Base-by-base conservation (phyloP, 2,888 invertebrate species). In the Lasiommata megera region DNA sequence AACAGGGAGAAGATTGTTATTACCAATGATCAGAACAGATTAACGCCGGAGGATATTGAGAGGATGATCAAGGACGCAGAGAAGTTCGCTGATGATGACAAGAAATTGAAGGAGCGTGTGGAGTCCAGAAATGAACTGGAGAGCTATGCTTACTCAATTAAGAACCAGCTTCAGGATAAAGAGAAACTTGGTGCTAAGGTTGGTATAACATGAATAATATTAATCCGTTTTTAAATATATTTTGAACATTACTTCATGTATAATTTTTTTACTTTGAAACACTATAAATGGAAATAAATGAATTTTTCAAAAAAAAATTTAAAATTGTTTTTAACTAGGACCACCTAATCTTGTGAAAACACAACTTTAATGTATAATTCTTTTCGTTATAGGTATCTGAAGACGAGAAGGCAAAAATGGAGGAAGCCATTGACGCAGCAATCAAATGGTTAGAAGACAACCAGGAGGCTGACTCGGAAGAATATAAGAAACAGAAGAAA, bases 31-130 rank as follows among this genome's bases (percentile, higher is more conserved):
- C 98, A 99, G 84, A 99, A 99, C 88, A 93, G 99, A 66, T 88
- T 99, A 63, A 98, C 98, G 11, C 99, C 98, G 3, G 99, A 99
- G 70, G 99, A 99, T 75, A 99, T 99, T 69, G 99, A 99, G 79
- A 93, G 98, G 63, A 99, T 99, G 99, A 98, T 99, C 84, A 97
- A 97, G 87, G 99, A 99, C 79, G 99, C 99, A 0, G 99, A 99
- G 91, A 97, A 97, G 85, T 99, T 99, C 88, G 98, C 99, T 14
- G 99, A 99, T 76, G 99, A 99, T 68, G 99, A 99, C 88, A 98
- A 98, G 92, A 98, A 97, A 86, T 91, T 98, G 66, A 98, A 98
- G 90, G 98, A 99, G 86, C 94, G 96, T 52, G 98, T 99, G 3
- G 99, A 99, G 80, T 95, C 99, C 3, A 94, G 98, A 67, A 99